Evolutionary conservation across 2,797 vertebrate species (phyloP).

Genomic region (Remorina albescens): DNA sequence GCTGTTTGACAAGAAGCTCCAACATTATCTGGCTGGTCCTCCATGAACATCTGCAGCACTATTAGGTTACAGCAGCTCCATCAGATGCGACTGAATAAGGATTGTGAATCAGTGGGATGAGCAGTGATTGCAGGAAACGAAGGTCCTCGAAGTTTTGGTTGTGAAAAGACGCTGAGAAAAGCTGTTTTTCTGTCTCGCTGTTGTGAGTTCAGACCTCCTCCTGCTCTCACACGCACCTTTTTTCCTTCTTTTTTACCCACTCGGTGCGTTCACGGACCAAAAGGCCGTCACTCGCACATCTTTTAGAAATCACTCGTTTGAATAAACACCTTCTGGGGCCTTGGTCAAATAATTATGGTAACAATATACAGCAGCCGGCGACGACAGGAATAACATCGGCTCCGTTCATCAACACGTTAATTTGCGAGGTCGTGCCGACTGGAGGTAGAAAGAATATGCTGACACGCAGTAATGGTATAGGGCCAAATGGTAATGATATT

Average conservation of each 20-base stretch:
- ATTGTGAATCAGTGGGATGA: constrained; percentile 45
- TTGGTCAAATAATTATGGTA: constrained; percentile 80
- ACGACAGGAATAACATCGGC: constrained; percentile 77
- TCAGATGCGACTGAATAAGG: constrained; percentile 82
- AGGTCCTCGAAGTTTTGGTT: constrained; percentile 74
- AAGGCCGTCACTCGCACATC: constrained; percentile 75
- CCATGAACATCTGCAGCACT: constrained; percentile 86
- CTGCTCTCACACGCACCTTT: constrained; percentile 33
- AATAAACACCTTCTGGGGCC: constrained; percentile 77
- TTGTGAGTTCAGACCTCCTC: constrained; percentile 40
- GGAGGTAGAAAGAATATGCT: constrained; percentile 63
- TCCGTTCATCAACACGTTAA: constrained; percentile 70
- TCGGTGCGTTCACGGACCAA: constrained; percentile 55
- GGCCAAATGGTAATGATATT: constrained; percentile 76
- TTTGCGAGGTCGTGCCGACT: constrained; percentile 65
- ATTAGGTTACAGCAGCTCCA: constrained; percentile 80
- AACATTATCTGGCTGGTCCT: constrained; percentile 82
- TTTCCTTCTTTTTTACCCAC: constrained; percentile 46
- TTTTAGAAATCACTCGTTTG: constrained; percentile 82
- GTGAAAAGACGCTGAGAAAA: constrained; percentile 62
- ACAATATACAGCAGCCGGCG: constrained; percentile 72
- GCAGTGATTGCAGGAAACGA: constrained; percentile 41
- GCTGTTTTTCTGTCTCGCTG: constrained; percentile 48
- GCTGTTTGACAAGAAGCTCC: constrained; percentile 69
- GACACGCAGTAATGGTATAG: constrained; percentile 72